A percentile compares a stretch with the other conserved stretches of the same genome.
Evolutionary conservation across 2,113 vertebrate species (phyloP).

Genomic region (Heterocephalus glaber): DNA sequence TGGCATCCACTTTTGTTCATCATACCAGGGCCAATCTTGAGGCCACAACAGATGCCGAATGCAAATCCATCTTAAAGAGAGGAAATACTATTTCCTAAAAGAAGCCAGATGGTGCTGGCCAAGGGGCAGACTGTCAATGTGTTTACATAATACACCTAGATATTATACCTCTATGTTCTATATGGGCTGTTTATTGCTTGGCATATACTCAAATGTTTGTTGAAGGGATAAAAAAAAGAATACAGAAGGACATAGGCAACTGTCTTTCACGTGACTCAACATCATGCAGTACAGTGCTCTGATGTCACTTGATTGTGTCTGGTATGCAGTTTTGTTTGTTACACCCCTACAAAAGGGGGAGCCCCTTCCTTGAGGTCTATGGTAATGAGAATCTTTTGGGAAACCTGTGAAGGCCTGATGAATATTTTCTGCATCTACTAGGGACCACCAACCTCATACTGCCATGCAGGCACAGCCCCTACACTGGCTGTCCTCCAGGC

Average conservation of each 20-base stretch:
- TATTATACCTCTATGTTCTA: rapidly evolving
- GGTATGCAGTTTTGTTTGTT: rapidly evolving
- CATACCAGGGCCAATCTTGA: neutral
- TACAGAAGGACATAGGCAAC: rapidly evolving
- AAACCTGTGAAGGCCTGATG: neutral
- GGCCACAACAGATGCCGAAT: rapidly evolving
- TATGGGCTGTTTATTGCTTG: rapidly evolving
- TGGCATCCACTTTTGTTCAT: rapidly evolving
- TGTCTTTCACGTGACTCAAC: rapidly evolving
- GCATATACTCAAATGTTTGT: neutral
- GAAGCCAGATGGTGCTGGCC: neutral
- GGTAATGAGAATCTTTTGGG: neutral
- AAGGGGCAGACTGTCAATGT: neutral
- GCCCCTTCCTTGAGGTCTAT: neutral
- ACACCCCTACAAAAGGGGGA: neutral
- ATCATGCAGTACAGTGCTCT: rapidly evolving
- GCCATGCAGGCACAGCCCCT: neutral
- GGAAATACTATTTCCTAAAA: neutral
- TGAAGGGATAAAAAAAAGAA: neutral
- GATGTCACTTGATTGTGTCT: neutral
- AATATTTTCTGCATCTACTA: neutral
- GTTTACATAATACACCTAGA: neutral
- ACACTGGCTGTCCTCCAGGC: rapidly evolving
- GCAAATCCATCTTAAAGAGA: neutral
- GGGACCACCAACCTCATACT: neutral